Evolutionary conservation across 2,113 vertebrate species (phyloP).

Genomic region (Noturus placidus): DNA sequence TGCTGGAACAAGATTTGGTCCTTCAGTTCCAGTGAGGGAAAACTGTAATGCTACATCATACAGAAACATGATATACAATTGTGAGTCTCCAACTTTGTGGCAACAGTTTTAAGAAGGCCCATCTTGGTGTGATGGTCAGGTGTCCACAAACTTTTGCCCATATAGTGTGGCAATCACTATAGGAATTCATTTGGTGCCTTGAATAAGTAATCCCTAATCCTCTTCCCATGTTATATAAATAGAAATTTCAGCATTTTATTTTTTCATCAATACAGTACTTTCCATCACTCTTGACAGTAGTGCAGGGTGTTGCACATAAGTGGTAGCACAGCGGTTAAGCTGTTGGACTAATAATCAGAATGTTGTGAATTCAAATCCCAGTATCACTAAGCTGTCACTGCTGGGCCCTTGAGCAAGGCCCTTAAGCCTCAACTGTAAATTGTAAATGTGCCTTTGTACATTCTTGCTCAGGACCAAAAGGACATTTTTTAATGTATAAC

Average conservation of each 20-base stretch:
- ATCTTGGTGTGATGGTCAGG: not conserved
- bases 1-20: not conserved
- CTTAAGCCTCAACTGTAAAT: too few relatives aligned
- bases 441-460: too few relatives aligned
- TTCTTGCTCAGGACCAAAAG: too few relatives aligned
- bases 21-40: not conserved
- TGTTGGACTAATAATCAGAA: too few relatives aligned
- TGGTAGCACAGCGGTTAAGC: too few relatives aligned
- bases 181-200: not conserved
- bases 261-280: not conserved
- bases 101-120: not conserved
- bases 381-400: too few relatives aligned
- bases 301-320: not conserved
- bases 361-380: too few relatives aligned
- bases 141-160: not conserved
- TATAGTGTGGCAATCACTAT: not conserved
- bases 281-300: not conserved
- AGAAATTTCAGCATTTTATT: not conserved
- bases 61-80: too few relatives aligned
- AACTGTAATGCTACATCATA: too few relatives aligned
- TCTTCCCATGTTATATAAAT: not conserved
- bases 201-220: not conserved
- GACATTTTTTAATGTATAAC: too few relatives aligned
- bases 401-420: too few relatives aligned
- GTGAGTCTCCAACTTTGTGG: too few relatives aligned